These are phyloP conservation scores for Tipula unca DNA, from an alignment of 2,888 invertebrate species.

Conservation along the genomic window DNA sequence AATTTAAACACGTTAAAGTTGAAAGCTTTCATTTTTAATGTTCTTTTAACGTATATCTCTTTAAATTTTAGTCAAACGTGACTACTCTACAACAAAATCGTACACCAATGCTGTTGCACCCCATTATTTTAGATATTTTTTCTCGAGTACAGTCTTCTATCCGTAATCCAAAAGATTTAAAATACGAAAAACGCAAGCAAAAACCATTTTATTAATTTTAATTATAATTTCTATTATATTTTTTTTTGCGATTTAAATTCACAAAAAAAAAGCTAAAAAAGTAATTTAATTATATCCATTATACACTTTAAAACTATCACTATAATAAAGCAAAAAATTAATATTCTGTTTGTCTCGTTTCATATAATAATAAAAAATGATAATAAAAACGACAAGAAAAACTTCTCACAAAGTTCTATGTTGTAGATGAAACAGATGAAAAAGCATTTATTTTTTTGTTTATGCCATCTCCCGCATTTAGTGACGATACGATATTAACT, in stretches of 20 bases:
- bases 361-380: background rate
- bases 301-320: background rate
- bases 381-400: too few species aligned
- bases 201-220: background rate
- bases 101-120: background rate
- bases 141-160: background rate
- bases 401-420: background rate
- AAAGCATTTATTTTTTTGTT: background rate
- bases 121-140: background rate
- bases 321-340: background rate
- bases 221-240: background rate
- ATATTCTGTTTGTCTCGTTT: background rate
- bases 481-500: background rate
- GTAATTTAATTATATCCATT: background rate
- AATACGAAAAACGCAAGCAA: background rate
- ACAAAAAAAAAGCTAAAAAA: background rate
- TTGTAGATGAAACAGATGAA: background rate
- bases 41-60: too few species aligned
- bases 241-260: background rate
- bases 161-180: background rate
- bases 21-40: too few species aligned
- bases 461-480: too few species aligned
- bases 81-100: background rate
- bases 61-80: too few species aligned
- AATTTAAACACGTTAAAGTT: too few species aligned